Conservation (phyloP, 2,888 invertebrate species). For the Meteorus cinctellus region DNA sequence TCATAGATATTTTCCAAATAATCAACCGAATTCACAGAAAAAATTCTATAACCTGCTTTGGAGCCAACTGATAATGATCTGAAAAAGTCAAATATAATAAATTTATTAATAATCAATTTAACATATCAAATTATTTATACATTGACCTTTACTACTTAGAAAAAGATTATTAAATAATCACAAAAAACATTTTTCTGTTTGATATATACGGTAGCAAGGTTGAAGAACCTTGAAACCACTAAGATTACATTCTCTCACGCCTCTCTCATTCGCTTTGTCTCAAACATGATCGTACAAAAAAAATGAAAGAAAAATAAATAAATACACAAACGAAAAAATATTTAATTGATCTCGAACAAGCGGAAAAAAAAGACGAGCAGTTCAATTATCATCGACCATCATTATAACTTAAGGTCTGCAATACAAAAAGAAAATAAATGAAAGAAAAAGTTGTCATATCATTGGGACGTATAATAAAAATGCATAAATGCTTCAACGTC, state of each 20-base stretch:
- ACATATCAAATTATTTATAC: slow-evolving; percentile 15
- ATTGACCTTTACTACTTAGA: slow-evolving; percentile 35
- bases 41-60: slow-evolving; percentile 91
- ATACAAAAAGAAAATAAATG: background rate
- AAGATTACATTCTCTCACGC: slow-evolving; percentile 31
- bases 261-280: slow-evolving; percentile 31
- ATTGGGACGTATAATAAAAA: slow-evolving; percentile 4
- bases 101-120: background rate
- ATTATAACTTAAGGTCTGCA: background rate
- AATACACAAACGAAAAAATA: background rate
- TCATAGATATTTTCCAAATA: slow-evolving; percentile 92
- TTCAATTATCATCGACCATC: background rate
- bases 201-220: slow-evolving; percentile 33
- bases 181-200: slow-evolving; percentile 26
- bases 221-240: slow-evolving; percentile 31
- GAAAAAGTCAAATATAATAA: slow-evolving; percentile 60
- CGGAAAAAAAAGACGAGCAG: background rate
- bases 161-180: slow-evolving; percentile 4
- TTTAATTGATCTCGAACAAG: background rate
- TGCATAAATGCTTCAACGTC: background rate
- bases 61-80: slow-evolving; percentile 96
- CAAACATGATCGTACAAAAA: background rate
- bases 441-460: slow-evolving; percentile 13
- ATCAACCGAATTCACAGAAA: slow-evolving; percentile 88
- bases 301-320: background rate